Base-by-base conservation (phyloP, 1,140 invertebrate species). In the Lordiphosa collinella region DNA sequence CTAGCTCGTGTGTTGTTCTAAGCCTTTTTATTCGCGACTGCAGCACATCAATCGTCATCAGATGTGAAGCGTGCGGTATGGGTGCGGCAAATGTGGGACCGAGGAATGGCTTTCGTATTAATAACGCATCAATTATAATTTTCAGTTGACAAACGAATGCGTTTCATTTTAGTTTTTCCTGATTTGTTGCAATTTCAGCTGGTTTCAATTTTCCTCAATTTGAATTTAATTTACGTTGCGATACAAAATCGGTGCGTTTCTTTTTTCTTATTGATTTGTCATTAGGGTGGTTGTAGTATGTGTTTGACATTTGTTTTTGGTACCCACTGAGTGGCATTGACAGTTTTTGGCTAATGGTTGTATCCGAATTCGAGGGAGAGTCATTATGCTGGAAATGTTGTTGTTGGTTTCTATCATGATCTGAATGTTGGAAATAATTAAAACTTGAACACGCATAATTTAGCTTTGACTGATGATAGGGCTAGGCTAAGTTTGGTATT, bases 71-170 rank as follows among this genome's bases (percentile, higher is more conserved):
- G 22, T 25, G 6, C 4, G 22, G 54, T 53, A 41, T 35, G 6
- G 7, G 22, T 25, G 22, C 47, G 54, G 7, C 6, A 8, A 16
- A 35, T 38, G 12, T 1, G 9, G 49, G 55, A 37, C 40, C 58
- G 38, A 53, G 32, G 50, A 41, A 50, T 65, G 61, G 43, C 29
- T 61, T 56, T 57, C 71, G 76, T 76, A 80, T 80, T 80, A 80
- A 74, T 82, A 80, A 82, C 76, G 66, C 76, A 80, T 80, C 76
- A 80, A 80, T 80, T 80, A 80, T 80, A 80, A 80, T 82, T 80
- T 80, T 54, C 66, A 61, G 60, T 55, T 63, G 71, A 82, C 76
- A 79, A 55, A 55, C 76, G 67, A 63, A 76, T 80, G 52, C 67
- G 56, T 66, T 76, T 76, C 54, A 65, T 70, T 76, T 72, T 78